Evolutionary conservation across 2,888 invertebrate species (phyloP).

Genomic region (Hoplodrina blanda): DNA sequence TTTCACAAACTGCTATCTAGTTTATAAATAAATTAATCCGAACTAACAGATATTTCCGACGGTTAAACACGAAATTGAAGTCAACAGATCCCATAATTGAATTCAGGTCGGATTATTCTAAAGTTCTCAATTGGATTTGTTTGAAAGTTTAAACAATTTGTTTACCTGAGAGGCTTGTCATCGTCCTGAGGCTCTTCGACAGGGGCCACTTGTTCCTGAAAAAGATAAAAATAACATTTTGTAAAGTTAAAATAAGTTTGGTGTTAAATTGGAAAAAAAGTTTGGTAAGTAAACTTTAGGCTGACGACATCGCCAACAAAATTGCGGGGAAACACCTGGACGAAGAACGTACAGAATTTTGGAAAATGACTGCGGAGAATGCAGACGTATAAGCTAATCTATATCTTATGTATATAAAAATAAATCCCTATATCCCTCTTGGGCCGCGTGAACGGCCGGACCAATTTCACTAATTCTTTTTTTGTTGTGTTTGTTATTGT

Average conservation of each 20-base stretch:
- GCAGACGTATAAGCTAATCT: no score
- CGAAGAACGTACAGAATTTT: neutral
- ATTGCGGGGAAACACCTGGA: neutral
- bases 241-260: neutral
- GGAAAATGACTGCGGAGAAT: neutral
- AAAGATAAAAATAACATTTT: slow-evolving; percentile 50
- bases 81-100: slow-evolving; percentile 14
- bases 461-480: no score
- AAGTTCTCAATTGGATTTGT: slow-evolving; percentile 8
- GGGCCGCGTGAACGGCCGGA: no score
- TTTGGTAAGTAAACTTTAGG: neutral
- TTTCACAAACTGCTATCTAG: slow-evolving; percentile 36
- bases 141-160: slow-evolving; percentile 24
- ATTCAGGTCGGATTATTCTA: slow-evolving; percentile 11
- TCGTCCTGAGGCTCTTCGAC: slow-evolving; percentile 85
- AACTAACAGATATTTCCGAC: slow-evolving; percentile 33
- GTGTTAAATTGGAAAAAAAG: neutral
- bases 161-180: slow-evolving; percentile 77
- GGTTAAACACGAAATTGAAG: slow-evolving; percentile 15
- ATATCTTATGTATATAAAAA: no score
- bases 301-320: neutral
- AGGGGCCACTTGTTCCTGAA: slow-evolving; percentile 85
- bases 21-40: slow-evolving; percentile 29
- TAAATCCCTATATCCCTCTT: no score
- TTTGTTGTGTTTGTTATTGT: no score